A percentile compares a stretch with the other conserved stretches of the same genome.
These are phyloP conservation scores for Charaxes varanes DNA, from an alignment of 1,140 invertebrate species.

Conservation along the genomic window DNA sequence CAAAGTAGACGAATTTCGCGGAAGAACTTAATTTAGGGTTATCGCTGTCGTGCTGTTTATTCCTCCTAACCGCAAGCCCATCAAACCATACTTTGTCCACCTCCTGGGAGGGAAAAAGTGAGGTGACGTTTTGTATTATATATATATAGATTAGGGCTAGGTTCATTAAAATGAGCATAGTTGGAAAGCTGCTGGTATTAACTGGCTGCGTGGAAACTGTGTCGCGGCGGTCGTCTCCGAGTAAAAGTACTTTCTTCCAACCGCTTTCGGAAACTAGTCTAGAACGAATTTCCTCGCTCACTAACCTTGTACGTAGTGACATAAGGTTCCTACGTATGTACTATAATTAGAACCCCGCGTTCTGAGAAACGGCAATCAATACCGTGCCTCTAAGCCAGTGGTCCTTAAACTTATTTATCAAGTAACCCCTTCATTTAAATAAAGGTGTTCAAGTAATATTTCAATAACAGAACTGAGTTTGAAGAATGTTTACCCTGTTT, in stretches of 20 bases:
- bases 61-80: too few relatives aligned
- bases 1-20: too few relatives aligned
- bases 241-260: conserved; percentile 72
- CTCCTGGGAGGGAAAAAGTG: too few relatives aligned
- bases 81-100: too few relatives aligned
- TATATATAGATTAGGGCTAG: conserved; percentile 2
- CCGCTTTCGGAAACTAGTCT: conserved; percentile 68
- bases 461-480: too few relatives aligned
- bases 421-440: too few relatives aligned
- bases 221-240: conserved; percentile 55
- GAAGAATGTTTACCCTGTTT: too few relatives aligned
- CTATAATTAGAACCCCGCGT: conserved; percentile 52
- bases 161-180: conserved; percentile 29
- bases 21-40: too few relatives aligned
- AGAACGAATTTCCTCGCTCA: conserved; percentile 56
- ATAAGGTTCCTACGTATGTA: conserved; percentile 47
- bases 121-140: too few relatives aligned
- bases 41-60: too few relatives aligned
- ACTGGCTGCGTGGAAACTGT: conserved; percentile 59
- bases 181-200: conserved; percentile 49
- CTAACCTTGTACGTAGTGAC: conserved; percentile 61
- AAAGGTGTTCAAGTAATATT: too few relatives aligned
- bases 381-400: conserved; percentile 20
- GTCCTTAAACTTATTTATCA: too few relatives aligned
- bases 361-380: conserved; percentile 47